A percentile compares a stretch with the other conserved stretches of the same genome.
These are phyloP conservation scores for Mellilla xanthometata DNA, from an alignment of 2,888 invertebrate genomes.

Conservation along the genomic window DNA sequence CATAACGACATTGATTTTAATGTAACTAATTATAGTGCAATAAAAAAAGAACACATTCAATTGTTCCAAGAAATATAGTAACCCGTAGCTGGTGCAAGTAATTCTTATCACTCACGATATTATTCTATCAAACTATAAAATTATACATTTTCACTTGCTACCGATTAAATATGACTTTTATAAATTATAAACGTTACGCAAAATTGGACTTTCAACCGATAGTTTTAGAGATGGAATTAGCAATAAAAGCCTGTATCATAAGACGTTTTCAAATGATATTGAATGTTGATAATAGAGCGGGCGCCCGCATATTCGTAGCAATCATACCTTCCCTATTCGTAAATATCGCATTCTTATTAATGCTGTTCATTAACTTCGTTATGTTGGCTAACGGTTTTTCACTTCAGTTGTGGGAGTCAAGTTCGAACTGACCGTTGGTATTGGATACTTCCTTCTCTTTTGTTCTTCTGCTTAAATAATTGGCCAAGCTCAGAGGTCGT, in stretches of 20 bases:
- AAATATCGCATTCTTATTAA: slow-evolving; percentile 74
- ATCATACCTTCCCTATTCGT: slow-evolving; percentile 71
- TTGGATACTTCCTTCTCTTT: too few relatives aligned
- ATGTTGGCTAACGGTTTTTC: slow-evolving; percentile 75
- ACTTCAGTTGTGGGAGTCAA: slow-evolving; percentile 9
- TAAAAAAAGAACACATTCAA: neutral
- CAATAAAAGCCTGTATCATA: slow-evolving; percentile 24
- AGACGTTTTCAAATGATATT: slow-evolving; percentile 32
- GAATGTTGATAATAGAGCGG: slow-evolving; percentile 51
- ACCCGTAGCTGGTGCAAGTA: slow-evolving; percentile 23
- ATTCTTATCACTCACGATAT: slow-evolving; percentile 57
- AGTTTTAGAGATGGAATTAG: slow-evolving; percentile 42
- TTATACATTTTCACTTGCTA: slow-evolving; percentile 37
- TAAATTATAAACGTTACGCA: slow-evolving; percentile 1
- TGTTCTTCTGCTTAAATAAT: too few relatives aligned
- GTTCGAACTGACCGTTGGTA: neutral
- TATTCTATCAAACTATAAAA: slow-evolving; percentile 60
- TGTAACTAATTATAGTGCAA: neutral
- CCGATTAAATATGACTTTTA: slow-evolving; percentile 15
- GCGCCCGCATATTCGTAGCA: slow-evolving; percentile 70
- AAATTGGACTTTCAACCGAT: slow-evolving; percentile 9
- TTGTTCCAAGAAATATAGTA: slow-evolving; percentile 19
- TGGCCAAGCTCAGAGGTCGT: too few relatives aligned
- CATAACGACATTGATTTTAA: neutral
- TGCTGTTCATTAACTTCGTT: slow-evolving; percentile 56